phyloP scores from a whole-genome alignment of 2,888 invertebrate genomes.

The Aporophyla nigra region DNA sequence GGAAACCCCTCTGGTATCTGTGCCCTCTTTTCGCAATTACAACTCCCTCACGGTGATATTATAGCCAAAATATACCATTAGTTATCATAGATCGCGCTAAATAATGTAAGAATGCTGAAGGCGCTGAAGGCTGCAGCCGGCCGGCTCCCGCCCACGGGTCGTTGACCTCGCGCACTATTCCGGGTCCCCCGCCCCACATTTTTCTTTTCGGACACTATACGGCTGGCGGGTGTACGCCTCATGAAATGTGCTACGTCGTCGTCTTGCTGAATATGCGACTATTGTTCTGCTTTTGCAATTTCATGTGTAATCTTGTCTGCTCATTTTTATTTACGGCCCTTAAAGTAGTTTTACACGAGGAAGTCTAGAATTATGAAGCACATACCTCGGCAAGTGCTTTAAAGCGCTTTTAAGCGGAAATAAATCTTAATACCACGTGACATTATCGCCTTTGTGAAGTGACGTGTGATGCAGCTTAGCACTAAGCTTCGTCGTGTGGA shows the following conservation, averaged over 20 bases:
- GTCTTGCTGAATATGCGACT: conserved; percentile 84
- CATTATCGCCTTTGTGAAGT: conserved; percentile 35
- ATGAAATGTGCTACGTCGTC: conserved; percentile 84
- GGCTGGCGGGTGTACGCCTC: conserved; percentile 77
- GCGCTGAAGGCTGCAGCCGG: conserved; percentile 77
- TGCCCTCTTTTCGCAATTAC: conserved; percentile 65
- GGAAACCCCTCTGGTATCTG: conserved; percentile 34
- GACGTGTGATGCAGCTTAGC: conserved; percentile 32
- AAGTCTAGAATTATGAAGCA: conserved; percentile 36
- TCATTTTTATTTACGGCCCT: conserved; percentile 61
- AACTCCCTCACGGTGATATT: conserved; percentile 71
- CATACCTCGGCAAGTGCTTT: conserved; percentile 19
- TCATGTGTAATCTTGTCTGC: conserved; percentile 84
- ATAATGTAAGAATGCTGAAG: conserved; percentile 82
- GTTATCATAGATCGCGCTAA: conserved; percentile 81
- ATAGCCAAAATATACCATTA: conserved; percentile 75
- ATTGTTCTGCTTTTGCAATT: conserved; percentile 88
- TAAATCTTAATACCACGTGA: conserved; percentile 38
- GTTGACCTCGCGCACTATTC: conserved; percentile 81
- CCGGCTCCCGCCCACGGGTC: conserved; percentile 77
- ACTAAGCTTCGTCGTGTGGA: conserved; percentile 46
- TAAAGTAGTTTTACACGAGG: conserved; percentile 31
- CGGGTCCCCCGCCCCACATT: conserved; percentile 84
- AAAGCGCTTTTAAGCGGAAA: conserved; percentile 20
- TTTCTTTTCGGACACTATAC: conserved; percentile 88